Evolutionary conservation across 2,888 invertebrate genomes (phyloP).

Genomic region (Drosophila limbata): DNA sequence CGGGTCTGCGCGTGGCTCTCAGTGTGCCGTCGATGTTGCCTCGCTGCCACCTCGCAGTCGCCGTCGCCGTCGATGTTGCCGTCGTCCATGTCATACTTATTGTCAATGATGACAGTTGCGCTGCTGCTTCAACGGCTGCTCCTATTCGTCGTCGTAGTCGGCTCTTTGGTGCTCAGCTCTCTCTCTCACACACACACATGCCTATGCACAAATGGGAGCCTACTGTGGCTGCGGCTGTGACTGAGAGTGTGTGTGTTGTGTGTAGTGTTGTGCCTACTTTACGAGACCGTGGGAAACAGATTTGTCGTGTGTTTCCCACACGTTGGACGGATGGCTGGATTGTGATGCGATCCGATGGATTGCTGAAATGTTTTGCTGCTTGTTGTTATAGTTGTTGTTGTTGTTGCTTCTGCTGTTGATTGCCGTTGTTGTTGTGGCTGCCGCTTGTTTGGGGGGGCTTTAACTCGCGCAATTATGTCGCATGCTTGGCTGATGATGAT

Average conservation of each 20-base stretch:
- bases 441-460: slow-evolving; percentile 76
- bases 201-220: slow-evolving; percentile 62
- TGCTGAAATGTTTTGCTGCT: slow-evolving; percentile 78
- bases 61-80: slow-evolving; percentile 41
- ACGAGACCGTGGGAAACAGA: slow-evolving; percentile 86
- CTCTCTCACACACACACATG: slow-evolving; percentile 41
- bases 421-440: slow-evolving; percentile 46
- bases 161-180: slow-evolving; percentile 58
- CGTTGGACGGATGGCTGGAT: slow-evolving; percentile 85
- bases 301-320: slow-evolving; percentile 86
- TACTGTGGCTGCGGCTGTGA: slow-evolving; percentile 56
- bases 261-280: slow-evolving; percentile 81
- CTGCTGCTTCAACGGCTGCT: slow-evolving; percentile 71
- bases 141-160: slow-evolving; percentile 79
- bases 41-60: slow-evolving; percentile 45
- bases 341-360: slow-evolving; percentile 84
- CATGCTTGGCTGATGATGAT: slow-evolving; percentile 84
- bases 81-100: slow-evolving; percentile 83
- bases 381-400: slow-evolving; percentile 55
- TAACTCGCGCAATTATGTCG: slow-evolving; percentile 83
- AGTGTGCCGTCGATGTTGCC: slow-evolving; percentile 45
- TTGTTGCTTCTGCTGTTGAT: slow-evolving; percentile 41
- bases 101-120: slow-evolving; percentile 84
- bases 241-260: slow-evolving; percentile 62
- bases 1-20: slow-evolving; percentile 76